Percentiles rank a stretch among this genome's conserved stretches.
Conservation (phyloP, 2,797 vertebrate species). For the Tragopan temminckii region DNA sequence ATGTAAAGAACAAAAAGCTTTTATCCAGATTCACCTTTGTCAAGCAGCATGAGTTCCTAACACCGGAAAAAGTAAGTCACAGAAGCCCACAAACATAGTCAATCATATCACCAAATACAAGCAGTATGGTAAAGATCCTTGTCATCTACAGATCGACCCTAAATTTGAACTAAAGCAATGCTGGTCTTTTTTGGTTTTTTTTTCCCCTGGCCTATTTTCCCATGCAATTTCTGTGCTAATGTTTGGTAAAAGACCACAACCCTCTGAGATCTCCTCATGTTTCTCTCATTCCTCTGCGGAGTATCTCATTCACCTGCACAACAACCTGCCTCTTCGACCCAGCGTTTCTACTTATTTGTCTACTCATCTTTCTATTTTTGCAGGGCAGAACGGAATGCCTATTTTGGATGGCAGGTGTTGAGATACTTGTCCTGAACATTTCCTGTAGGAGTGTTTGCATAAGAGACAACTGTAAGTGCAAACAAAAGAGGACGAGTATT, state of each 20-base stretch:
- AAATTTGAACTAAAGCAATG: not conserved
- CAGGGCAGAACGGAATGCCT: not conserved
- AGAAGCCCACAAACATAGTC: not conserved
- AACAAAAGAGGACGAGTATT: constrained; percentile 54
- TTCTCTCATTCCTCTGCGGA: not conserved
- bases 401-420: constrained; percentile 26
- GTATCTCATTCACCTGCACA: not conserved
- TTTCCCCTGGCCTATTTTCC: not conserved
- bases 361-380: not conserved
- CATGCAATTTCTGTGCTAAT: not conserved
- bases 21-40: not conserved
- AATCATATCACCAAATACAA: not conserved
- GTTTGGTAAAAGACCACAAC: not conserved
- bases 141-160: not conserved
- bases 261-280: not conserved
- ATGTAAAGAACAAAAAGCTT: not conserved
- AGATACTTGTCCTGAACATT: constrained; percentile 9
- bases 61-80: not conserved
- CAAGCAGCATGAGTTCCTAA: not conserved
- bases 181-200: not conserved
- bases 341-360: not conserved
- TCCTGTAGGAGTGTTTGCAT: constrained; percentile 43
- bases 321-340: not conserved
- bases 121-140: not conserved
- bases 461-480: constrained; percentile 46